Evolutionary conservation across 2,113 vertebrate genomes (phyloP).

Genomic region (Albula goreensis): DNA sequence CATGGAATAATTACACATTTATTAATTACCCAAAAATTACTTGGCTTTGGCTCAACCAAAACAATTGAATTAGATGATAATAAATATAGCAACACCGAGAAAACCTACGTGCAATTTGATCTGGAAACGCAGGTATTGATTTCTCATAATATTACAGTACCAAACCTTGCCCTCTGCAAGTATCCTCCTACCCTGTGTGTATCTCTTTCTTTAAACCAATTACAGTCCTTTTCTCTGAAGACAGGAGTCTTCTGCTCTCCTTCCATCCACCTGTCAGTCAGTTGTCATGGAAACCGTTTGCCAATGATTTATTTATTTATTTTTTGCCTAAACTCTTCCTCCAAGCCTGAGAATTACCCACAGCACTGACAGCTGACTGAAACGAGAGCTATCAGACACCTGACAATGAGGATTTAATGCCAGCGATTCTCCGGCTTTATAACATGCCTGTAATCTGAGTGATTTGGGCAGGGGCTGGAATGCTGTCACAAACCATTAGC

Average conservation of each 20-base stretch:
- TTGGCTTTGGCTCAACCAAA: neutral
- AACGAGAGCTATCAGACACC: neutral
- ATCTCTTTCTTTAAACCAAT: constrained; percentile 1
- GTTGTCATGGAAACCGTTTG: neutral
- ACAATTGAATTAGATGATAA: neutral
- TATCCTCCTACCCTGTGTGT: neutral
- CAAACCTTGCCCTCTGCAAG: neutral
- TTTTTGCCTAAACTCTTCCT: neutral
- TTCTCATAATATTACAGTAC: neutral
- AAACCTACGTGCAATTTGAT: neutral
- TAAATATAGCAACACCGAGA: neutral
- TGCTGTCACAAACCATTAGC: neutral
- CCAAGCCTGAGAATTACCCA: neutral
- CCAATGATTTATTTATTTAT: neutral
- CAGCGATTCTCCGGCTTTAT: neutral
- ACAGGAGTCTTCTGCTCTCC: neutral
- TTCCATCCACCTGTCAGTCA: neutral
- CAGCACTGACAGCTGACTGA: neutral
- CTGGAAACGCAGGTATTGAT: neutral
- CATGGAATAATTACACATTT: neutral
- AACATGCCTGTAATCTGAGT: neutral
- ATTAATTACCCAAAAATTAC: neutral
- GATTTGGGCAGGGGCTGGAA: neutral
- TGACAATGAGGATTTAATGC: constrained; percentile 3
- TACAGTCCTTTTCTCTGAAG: neutral